Conservation (phyloP, 2,113 vertebrate genomes). For the Hystrix cristata region DNA sequence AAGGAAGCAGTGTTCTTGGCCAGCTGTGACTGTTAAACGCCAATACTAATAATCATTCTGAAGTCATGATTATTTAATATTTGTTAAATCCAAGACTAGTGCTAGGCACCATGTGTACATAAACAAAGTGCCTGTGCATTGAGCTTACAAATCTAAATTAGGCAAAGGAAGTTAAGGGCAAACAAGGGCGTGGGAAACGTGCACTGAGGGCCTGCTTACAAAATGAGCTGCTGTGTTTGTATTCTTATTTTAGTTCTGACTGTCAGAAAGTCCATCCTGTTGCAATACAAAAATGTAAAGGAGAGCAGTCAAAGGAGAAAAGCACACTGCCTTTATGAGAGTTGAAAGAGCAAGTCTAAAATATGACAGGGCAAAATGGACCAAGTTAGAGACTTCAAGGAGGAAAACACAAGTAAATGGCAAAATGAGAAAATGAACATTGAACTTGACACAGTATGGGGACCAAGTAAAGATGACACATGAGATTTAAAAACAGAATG, state of each 20-base stretch:
- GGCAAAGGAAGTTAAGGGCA: conserved; percentile 70
- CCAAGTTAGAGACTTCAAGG: neutral
- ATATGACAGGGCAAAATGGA: neutral
- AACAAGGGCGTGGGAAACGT: conserved; percentile 67
- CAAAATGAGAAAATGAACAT: neutral
- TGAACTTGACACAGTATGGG: neutral
- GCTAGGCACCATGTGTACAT: conserved; percentile 53
- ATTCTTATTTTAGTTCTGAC: conserved; percentile 59
- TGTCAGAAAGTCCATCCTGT: conserved; percentile 29
- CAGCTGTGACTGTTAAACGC: conserved; percentile 64
- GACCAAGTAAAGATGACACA: neutral
- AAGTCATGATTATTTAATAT: conserved; percentile 77
- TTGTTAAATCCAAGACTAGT: conserved; percentile 62
- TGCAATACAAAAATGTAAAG: conserved; percentile 49
- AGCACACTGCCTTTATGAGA: neutral
- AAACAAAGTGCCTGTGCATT: conserved; percentile 62
- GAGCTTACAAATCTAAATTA: conserved; percentile 73
- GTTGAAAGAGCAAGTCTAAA: conserved; percentile 34
- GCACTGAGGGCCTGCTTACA: neutral
- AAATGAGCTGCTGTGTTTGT: neutral
- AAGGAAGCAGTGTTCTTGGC: neutral
- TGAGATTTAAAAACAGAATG: neutral
- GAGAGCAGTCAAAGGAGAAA: neutral
- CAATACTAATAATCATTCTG: conserved; percentile 58
- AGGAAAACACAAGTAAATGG: neutral